A percentile compares a stretch with the other conserved stretches of the same genome.
Conservation (phyloP, 2,888 invertebrate species). For the Eupithecia exiguata region DNA sequence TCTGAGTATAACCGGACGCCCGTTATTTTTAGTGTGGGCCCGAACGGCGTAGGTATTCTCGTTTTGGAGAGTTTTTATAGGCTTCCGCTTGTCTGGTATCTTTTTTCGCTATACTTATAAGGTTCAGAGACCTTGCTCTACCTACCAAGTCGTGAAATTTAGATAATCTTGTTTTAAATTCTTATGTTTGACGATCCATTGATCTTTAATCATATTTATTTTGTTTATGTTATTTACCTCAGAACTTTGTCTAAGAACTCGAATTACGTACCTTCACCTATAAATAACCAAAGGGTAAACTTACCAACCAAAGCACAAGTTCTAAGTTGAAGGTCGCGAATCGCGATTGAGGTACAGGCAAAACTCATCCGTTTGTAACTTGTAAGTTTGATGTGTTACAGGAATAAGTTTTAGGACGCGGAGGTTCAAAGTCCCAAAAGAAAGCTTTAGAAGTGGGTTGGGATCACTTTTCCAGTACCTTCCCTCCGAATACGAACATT, state of each 20-base stretch:
- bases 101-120: background rate
- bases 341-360: slow-evolving; percentile 26
- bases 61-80: background rate
- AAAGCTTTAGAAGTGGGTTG: slow-evolving; percentile 55
- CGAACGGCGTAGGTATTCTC: background rate
- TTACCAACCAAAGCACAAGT: slow-evolving; percentile 15
- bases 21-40: background rate
- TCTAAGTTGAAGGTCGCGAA: slow-evolving; percentile 19
- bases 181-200: background rate
- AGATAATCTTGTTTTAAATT: background rate
- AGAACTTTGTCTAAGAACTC: background rate
- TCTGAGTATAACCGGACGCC: slow-evolving; percentile 8
- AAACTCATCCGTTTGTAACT: slow-evolving; percentile 55
- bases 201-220: background rate
- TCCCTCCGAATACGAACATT: slow-evolving; percentile 40
- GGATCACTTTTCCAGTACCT: slow-evolving; percentile 48
- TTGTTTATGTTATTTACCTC: background rate
- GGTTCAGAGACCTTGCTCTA: background rate
- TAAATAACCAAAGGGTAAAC: slow-evolving; percentile 12
- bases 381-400: slow-evolving; percentile 58
- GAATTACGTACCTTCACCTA: background rate
- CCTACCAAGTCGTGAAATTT: background rate
- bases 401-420: slow-evolving; percentile 56
- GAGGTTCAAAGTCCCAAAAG: slow-evolving; percentile 60
- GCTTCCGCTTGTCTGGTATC: background rate